A percentile compares a stretch with the other conserved stretches of the same genome.
phyloP scores from a whole-genome alignment of 2,113 vertebrate genomes.

The Pituophis catenifer region DNA sequence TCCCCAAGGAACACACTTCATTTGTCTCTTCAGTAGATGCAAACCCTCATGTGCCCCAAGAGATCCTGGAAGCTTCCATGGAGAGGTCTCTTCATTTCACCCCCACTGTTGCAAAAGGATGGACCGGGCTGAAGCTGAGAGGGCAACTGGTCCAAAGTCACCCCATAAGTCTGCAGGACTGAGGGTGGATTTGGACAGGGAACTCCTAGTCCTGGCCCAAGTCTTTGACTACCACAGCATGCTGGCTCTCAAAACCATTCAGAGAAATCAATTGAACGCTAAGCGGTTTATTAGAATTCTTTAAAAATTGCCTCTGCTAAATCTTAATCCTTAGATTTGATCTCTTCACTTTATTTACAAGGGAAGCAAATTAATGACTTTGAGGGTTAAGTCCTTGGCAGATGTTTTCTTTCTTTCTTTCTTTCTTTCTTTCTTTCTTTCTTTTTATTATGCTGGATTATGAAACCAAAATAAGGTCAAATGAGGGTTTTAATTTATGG shows the following conservation, averaged over 20 bases:
- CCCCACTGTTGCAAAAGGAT: neutral
- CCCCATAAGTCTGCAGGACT: neutral
- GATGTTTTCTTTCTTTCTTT: neutral
- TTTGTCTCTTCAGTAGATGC: neutral
- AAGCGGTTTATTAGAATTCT: neutral
- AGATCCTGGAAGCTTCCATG: neutral
- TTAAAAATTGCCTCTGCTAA: neutral
- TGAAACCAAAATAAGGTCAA: neutral
- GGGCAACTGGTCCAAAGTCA: neutral
- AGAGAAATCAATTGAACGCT: neutral
- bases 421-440: neutral
- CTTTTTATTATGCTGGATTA: neutral
- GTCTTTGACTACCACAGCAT: neutral
- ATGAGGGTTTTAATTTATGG: neutral
- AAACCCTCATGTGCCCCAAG: neutral
- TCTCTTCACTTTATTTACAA: neutral
- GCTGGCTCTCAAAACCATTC: neutral
- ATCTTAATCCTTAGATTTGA: neutral
- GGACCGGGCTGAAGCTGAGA: neutral
- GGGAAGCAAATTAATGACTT: neutral
- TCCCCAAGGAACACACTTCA: neutral
- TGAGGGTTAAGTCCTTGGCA: neutral
- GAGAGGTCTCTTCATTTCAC: neutral
- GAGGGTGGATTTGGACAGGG: neutral
- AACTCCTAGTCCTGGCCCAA: neutral